Percentiles rank a stretch among this genome's conserved stretches.
These are phyloP conservation scores for Lynx canadensis DNA, from an alignment of 2,113 vertebrate species.

Conservation along the genomic window DNA sequence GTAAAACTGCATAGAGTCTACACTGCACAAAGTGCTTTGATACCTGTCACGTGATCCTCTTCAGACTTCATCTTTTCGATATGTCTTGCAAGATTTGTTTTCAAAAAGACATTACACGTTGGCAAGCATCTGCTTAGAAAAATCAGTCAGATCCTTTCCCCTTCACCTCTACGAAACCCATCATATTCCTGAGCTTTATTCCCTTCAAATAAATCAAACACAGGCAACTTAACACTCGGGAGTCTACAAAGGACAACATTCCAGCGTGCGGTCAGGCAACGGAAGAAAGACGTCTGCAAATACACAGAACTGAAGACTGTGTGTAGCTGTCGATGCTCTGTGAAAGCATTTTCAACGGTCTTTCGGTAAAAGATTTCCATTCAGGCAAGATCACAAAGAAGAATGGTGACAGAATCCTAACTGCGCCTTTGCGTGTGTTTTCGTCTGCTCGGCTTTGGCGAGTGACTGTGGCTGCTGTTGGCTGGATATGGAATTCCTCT, in stretches of 20 bases:
- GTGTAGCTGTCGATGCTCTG: background rate
- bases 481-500: background rate
- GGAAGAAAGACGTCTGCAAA: constrained; percentile 12
- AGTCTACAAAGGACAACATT: background rate
- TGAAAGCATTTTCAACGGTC: constrained; percentile 29
- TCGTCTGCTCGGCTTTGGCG: background rate
- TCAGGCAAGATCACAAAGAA: constrained; percentile 24
- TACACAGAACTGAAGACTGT: background rate
- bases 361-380: constrained; percentile 24
- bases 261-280: background rate
- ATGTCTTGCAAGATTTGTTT: constrained; percentile 21
- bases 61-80: background rate
- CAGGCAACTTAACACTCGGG: background rate
- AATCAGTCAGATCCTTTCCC: background rate
- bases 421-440: background rate
- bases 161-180: background rate
- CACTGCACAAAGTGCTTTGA: background rate
- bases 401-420: background rate
- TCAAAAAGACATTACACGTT: constrained; percentile 35
- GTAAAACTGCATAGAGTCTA: background rate
- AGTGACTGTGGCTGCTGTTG: background rate
- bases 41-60: background rate
- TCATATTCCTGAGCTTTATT: constrained; percentile 52
- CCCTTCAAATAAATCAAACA: constrained; percentile 6
- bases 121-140: constrained; percentile 32